These are phyloP conservation scores for Eupithecia subfuscata DNA, from an alignment of 2,888 invertebrate species.

Conservation along the genomic window DNA sequence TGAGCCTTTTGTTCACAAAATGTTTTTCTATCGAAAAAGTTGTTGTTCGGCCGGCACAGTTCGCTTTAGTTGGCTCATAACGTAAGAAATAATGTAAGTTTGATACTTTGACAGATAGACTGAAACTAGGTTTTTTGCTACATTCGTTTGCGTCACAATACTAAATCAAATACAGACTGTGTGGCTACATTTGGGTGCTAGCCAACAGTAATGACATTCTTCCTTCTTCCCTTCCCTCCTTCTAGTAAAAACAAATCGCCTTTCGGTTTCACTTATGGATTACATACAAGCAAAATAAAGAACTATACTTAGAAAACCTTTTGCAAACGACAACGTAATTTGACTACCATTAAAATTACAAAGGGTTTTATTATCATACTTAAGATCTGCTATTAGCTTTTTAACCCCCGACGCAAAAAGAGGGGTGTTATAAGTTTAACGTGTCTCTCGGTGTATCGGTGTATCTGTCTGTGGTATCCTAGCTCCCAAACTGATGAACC, in stretches of 20 bases:
- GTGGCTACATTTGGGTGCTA: background rate
- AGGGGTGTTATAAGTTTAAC: too few relatives aligned
- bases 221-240: too few relatives aligned
- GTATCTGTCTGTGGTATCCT: too few relatives aligned
- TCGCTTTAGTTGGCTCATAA: slow-evolving; percentile 4
- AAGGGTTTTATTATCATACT: too few relatives aligned
- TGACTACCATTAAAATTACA: background rate
- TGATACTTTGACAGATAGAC: background rate
- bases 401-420: too few relatives aligned
- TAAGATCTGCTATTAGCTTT: too few relatives aligned
- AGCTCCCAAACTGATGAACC: too few relatives aligned
- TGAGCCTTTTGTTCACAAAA: slow-evolving; percentile 9
- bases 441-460: too few relatives aligned
- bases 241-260: background rate
- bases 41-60: background rate
- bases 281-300: background rate
- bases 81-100: slow-evolving; percentile 13
- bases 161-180: background rate
- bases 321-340: background rate
- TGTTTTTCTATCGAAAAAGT: slow-evolving; percentile 17
- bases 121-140: background rate
- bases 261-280: background rate
- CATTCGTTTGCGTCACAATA: background rate
- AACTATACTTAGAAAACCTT: background rate
- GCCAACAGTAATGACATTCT: background rate